These are phyloP conservation scores for Prochilodus magdalenae DNA, from an alignment of 2,113 vertebrate genomes.

Conservation along the genomic window DNA sequence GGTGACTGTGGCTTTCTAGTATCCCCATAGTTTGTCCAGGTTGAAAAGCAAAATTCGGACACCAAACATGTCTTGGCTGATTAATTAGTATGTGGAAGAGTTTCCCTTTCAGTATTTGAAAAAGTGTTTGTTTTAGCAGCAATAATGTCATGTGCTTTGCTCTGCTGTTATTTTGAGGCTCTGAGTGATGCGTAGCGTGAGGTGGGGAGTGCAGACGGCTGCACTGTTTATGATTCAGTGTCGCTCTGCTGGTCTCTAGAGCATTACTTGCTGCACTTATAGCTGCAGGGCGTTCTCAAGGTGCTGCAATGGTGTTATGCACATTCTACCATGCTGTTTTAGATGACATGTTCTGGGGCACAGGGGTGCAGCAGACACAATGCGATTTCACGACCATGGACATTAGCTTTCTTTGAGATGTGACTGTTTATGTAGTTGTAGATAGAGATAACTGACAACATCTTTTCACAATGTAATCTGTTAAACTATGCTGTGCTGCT, in stretches of 20 bases:
- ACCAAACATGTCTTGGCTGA: too few relatives aligned
- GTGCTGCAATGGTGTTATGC: constrained; percentile 2
- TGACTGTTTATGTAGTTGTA: not conserved
- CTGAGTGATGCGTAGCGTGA: not conserved
- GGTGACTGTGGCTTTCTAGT: too few relatives aligned
- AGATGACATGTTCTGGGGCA: constrained; percentile 16
- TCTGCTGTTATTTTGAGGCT: not conserved
- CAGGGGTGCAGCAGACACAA: constrained; percentile 17
- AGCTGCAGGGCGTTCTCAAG: constrained; percentile 20
- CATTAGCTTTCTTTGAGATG: not conserved
- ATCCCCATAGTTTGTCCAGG: too few relatives aligned
- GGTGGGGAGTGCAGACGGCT: not conserved
- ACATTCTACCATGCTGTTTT: constrained; percentile 26
- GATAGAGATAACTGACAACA: constrained; percentile 18
- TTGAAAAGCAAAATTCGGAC: too few relatives aligned
- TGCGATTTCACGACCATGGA: constrained; percentile 11
- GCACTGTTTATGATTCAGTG: constrained; percentile 2
- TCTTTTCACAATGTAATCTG: constrained; percentile 11
- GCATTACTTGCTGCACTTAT: constrained; percentile 17
- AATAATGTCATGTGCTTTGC: not conserved
- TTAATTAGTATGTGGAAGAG: too few relatives aligned
- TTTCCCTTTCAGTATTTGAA: too few relatives aligned
- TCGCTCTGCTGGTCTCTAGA: constrained; percentile 3
- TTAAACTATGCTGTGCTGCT: not conserved
- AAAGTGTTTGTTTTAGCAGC: not conserved